Evolutionary conservation across 1,140 invertebrate genomes (phyloP).

Genomic region (Drosophila melanica): DNA sequence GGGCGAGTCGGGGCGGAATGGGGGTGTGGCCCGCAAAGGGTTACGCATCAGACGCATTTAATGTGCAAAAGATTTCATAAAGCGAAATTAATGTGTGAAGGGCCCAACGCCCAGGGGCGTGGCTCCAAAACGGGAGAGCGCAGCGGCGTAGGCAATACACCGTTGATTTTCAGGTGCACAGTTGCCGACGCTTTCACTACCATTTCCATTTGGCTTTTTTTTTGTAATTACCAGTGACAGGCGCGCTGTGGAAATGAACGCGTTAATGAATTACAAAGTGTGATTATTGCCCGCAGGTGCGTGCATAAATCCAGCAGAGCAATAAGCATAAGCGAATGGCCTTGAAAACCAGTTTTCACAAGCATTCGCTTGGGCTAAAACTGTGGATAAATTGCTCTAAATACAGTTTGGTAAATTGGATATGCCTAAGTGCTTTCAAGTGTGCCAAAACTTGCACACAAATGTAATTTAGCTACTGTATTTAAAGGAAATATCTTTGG

Average conservation of each 20-base stretch:
- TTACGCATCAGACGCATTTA: slow-evolving; percentile 46
- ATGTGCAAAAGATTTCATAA: slow-evolving; percentile 67
- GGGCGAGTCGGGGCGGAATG: background rate
- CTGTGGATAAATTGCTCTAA: slow-evolving; percentile 12
- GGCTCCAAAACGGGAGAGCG: slow-evolving; percentile 4
- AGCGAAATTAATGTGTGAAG: slow-evolving; percentile 52
- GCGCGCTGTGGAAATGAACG: slow-evolving; percentile 35
- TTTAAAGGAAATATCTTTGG: too few relatives aligned
- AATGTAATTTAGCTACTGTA: too few relatives aligned
- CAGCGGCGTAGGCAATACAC: background rate
- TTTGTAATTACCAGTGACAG: slow-evolving; percentile 49
- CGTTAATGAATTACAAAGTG: slow-evolving; percentile 57
- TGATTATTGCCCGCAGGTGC: slow-evolving; percentile 44
- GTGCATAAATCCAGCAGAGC: slow-evolving; percentile 5
- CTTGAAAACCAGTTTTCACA: slow-evolving; percentile 5
- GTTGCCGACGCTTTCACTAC: background rate
- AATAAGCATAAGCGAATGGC: slow-evolving; percentile 17
- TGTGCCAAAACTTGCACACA: background rate
- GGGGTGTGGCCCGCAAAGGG: slow-evolving; percentile 23
- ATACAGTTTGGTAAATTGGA: background rate
- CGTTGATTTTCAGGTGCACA: slow-evolving; percentile 19
- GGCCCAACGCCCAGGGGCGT: slow-evolving; percentile 3
- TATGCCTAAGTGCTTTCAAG: background rate
- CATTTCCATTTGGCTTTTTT: background rate
- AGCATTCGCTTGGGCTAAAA: slow-evolving; percentile 15